These are phyloP conservation scores for Mus pahari DNA, from an alignment of 2,113 vertebrate species.

Conservation along the genomic window DNA sequence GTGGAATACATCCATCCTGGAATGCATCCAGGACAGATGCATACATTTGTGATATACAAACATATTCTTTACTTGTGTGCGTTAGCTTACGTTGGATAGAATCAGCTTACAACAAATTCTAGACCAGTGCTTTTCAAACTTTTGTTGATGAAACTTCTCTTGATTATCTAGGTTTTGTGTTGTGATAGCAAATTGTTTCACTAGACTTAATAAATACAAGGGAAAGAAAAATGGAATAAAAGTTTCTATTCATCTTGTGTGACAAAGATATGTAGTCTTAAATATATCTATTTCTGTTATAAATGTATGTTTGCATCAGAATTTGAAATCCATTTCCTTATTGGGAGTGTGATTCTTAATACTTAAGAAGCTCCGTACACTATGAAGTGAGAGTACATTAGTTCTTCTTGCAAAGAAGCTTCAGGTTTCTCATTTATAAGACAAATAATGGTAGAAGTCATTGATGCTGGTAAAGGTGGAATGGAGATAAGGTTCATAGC, in stretches of 20 bases:
- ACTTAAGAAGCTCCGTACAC: background rate
- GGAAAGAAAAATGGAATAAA: background rate
- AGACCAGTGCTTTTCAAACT: background rate
- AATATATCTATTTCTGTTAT: background rate
- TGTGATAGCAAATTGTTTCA: background rate
- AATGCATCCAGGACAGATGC: background rate
- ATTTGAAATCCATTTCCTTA: background rate
- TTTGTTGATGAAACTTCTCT: background rate
- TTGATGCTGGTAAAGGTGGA: background rate
- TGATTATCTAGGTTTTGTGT: background rate
- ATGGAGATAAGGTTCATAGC: background rate
- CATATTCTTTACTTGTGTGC: background rate
- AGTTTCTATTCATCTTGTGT: background rate
- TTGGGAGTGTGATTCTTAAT: background rate
- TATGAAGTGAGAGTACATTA: background rate
- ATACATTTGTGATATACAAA: background rate
- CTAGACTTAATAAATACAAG: background rate
- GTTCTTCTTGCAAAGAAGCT: background rate
- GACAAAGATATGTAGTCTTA: background rate
- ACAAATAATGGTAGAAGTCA: background rate
- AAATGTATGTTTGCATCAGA: background rate
- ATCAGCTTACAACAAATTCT: slow-evolving; percentile 37
- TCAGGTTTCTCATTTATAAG: background rate
- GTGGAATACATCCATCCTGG: too few relatives aligned
- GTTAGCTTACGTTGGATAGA: slow-evolving; percentile 33